Evolutionary conservation across 2,113 vertebrate genomes (phyloP).

Genomic region (Capreolus pygargus): DNA sequence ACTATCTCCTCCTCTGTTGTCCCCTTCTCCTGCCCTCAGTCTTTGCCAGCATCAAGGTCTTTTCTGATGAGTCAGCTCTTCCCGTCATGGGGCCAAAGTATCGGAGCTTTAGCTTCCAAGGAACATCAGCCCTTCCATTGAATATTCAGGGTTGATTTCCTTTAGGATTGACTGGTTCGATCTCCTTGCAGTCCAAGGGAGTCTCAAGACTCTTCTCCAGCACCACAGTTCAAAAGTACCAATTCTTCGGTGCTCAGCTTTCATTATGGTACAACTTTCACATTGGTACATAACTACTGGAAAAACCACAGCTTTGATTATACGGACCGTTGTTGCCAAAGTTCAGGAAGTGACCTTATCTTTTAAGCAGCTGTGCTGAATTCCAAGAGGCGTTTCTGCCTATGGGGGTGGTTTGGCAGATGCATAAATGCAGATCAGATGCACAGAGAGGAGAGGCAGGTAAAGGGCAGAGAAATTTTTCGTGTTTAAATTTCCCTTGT

Average conservation of each 20-base stretch:
- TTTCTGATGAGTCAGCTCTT: background rate
- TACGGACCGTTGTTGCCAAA: background rate
- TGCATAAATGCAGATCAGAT: background rate
- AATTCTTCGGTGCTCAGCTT: background rate
- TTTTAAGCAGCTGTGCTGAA: background rate
- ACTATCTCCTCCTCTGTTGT: background rate
- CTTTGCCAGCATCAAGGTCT: background rate
- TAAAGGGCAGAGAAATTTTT: background rate
- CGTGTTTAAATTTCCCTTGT: background rate
- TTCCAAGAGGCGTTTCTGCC: background rate
- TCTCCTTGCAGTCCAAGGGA: background rate
- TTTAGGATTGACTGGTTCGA: background rate
- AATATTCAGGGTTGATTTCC: background rate
- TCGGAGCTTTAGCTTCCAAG: background rate
- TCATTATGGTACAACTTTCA: background rate
- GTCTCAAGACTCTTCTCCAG: background rate
- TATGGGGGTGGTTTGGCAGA: background rate
- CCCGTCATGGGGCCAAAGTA: background rate
- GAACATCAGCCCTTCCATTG: background rate
- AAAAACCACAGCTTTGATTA: background rate
- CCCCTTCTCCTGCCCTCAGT: background rate
- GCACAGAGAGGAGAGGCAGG: background rate
- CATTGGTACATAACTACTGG: background rate
- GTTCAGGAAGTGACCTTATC: background rate
- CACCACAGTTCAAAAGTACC: background rate